phyloP scores from a whole-genome alignment of 2,888 invertebrate genomes.

The Watsonalla cultraria region DNA sequence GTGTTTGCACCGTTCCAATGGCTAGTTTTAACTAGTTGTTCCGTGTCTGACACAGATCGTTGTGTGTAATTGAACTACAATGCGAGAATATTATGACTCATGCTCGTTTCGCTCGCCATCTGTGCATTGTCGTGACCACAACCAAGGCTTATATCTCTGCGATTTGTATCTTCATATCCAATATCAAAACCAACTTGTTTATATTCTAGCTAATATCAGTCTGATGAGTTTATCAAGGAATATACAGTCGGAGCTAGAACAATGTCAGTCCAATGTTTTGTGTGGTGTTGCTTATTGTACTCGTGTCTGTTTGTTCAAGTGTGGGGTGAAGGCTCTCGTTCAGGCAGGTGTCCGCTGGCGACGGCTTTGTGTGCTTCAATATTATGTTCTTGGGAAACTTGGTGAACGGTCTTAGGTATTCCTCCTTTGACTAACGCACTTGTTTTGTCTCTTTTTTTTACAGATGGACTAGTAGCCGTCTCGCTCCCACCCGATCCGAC shows the following conservation, averaged over 20 bases:
- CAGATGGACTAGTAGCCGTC: constrained; percentile 56
- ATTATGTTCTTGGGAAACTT: constrained; percentile 31
- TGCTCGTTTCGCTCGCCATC: constrained; percentile 45
- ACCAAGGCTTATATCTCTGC: constrained; percentile 16
- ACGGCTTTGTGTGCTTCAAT: constrained; percentile 57
- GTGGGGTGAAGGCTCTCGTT: constrained; percentile 51
- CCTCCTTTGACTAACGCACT: constrained; percentile 48
- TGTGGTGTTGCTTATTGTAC: constrained; percentile 41
- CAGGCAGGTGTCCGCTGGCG: constrained; percentile 37
- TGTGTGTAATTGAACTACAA: constrained; percentile 21
- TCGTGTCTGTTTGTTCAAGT: constrained; percentile 52
- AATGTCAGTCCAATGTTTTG: constrained; percentile 6
- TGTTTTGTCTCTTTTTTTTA: constrained; percentile 69
- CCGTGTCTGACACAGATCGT: constrained; percentile 21
- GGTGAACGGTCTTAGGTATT: constrained; percentile 55
- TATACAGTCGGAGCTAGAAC: neutral
- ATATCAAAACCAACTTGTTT: constrained; percentile 7
- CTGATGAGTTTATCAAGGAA: neutral
- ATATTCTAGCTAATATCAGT: neutral
- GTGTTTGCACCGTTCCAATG: constrained; percentile 4
- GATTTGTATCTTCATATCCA: constrained; percentile 11
- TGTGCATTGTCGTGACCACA: constrained; percentile 45
- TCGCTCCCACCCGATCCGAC: constrained; percentile 33
- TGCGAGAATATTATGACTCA: constrained; percentile 45
- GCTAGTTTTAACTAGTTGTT: constrained; percentile 6